phyloP scores from a whole-genome alignment of 2,113 vertebrate species.

The Oxyruncus cristatus region DNA sequence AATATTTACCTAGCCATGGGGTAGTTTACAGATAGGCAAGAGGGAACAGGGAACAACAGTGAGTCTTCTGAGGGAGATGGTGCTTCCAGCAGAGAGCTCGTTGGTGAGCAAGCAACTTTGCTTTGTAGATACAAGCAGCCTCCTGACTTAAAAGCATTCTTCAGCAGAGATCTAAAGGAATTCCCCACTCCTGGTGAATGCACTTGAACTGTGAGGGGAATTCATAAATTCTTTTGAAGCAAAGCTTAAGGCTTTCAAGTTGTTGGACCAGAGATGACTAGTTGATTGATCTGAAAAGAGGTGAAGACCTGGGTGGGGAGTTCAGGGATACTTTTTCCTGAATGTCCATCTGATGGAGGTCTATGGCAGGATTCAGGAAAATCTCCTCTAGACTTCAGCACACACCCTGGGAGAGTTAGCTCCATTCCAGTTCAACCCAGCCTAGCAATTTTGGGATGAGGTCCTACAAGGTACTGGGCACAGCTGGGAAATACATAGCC shows the following conservation, averaged over 20 bases:
- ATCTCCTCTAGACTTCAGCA: background rate
- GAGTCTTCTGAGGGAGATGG: background rate
- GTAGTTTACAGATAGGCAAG: constrained; percentile 37
- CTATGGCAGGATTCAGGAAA: background rate
- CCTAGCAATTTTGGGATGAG: background rate
- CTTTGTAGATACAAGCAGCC: background rate
- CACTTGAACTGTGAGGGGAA: constrained; percentile 4
- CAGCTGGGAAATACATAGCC: background rate
- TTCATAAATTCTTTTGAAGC: constrained; percentile 29
- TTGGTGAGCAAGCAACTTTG: constrained; percentile 12
- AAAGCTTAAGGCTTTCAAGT: constrained; percentile 29
- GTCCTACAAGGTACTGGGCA: background rate
- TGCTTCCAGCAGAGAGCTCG: constrained; percentile 37
- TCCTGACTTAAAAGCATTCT: constrained; percentile 50
- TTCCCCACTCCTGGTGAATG: constrained; percentile 14
- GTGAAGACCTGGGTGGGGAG: background rate
- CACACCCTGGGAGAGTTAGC: background rate
- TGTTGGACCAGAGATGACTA: background rate
- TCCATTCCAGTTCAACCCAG: background rate
- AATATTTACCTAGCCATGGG: constrained; percentile 56
- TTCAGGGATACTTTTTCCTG: background rate
- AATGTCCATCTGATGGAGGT: background rate
- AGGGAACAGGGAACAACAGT: background rate
- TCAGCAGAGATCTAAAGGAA: constrained; percentile 51
- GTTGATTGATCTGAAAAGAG: background rate